These are phyloP conservation scores for Nephrotoma flavescens DNA, from an alignment of 2,888 invertebrate genomes.

Conservation along the genomic window DNA sequence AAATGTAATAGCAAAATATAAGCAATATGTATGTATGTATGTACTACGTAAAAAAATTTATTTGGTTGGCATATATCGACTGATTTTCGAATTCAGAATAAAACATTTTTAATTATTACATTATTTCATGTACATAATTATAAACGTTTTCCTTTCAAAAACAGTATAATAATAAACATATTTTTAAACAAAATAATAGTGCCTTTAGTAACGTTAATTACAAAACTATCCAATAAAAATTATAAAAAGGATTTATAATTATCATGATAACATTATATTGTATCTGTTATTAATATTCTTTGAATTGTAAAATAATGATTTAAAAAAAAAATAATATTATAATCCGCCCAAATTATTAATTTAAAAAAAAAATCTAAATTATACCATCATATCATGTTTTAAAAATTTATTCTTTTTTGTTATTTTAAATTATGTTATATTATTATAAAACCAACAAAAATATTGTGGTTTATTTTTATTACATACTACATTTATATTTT, in stretches of 20 bases:
- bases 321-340: neutral
- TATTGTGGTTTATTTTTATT: neutral
- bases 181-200: neutral
- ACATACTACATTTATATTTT: neutral
- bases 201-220: neutral
- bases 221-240: neutral
- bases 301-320: neutral
- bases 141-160: neutral
- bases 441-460: neutral
- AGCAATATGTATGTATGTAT: neutral
- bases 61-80: neutral
- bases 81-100: neutral
- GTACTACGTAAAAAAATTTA: neutral
- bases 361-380: neutral
- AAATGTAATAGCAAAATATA: neutral
- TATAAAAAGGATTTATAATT: neutral
- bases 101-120: neutral
- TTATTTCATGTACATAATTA: neutral
- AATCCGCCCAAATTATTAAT: neutral
- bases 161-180: neutral
- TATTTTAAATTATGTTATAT: neutral
- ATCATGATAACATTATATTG: neutral
- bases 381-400: neutral
- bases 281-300: neutral
- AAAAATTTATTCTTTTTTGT: neutral